A percentile compares a stretch with the other conserved stretches of the same genome.
Evolutionary conservation across 2,113 vertebrate species (phyloP).

Genomic region (Prinia subflava): DNA sequence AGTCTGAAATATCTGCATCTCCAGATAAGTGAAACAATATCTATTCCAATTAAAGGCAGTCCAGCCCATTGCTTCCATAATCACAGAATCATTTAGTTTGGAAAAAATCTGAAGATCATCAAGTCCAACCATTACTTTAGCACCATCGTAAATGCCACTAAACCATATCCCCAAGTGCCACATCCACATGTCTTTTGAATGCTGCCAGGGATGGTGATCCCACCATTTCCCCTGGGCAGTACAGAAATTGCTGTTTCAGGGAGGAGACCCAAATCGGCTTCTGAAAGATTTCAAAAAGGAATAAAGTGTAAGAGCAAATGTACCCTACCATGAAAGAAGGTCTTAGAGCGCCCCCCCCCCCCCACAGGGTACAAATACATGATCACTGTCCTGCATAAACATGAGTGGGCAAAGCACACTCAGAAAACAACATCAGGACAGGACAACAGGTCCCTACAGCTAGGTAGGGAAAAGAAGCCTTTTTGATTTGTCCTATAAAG

Average conservation of each 20-base stretch:
- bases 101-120: background rate
- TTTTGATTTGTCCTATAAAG: background rate
- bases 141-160: background rate
- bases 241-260: background rate
- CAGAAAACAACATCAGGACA: background rate
- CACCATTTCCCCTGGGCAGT: background rate
- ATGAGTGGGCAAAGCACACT: background rate
- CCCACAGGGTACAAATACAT: background rate
- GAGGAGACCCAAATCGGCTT: background rate
- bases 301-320: background rate
- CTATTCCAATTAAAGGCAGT: background rate
- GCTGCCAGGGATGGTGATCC: background rate
- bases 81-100: background rate
- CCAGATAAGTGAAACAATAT: background rate
- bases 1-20: background rate
- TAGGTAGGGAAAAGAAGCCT: background rate
- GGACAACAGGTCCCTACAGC: background rate
- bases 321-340: background rate
- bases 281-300: background rate
- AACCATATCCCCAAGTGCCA: background rate
- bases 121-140: too few species aligned
- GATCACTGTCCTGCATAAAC: background rate
- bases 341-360: background rate
- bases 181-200: background rate
- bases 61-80: rapidly evolving